Conservation (phyloP, 1,140 invertebrate species). For the Gryon sp. region DNA sequence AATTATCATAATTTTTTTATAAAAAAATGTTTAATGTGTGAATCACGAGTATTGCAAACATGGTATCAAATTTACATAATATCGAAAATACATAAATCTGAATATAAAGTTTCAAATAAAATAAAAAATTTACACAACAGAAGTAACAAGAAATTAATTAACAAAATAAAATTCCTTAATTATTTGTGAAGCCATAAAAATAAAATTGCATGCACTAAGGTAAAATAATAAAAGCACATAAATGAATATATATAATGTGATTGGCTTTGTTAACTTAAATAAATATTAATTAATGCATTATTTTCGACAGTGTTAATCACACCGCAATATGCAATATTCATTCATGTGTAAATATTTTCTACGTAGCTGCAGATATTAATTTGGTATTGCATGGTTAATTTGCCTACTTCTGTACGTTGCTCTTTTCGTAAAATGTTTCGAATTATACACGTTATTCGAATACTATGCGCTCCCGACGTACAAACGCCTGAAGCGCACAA, state of each 20-base stretch:
- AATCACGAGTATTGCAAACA: too few species aligned
- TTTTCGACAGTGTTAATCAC: constrained; percentile 51
- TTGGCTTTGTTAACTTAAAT: constrained; percentile 27
- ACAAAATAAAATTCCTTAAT: too few species aligned
- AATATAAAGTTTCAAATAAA: too few species aligned
- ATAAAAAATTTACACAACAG: too few species aligned
- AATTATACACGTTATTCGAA: constrained; percentile 57
- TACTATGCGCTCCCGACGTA: constrained; percentile 29
- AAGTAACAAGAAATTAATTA: too few species aligned
- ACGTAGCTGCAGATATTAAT: constrained; percentile 55
- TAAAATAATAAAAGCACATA: constrained; percentile 1
- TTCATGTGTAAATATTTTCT: constrained; percentile 57
- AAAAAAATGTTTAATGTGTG: too few species aligned
- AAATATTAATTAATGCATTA: constrained; percentile 57
- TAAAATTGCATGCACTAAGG: background rate
- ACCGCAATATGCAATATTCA: constrained; percentile 54
- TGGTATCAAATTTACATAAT: too few species aligned
- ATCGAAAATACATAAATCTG: too few species aligned
- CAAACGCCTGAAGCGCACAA: constrained; percentile 30
- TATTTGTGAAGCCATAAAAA: constrained; percentile 1
- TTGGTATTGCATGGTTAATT: constrained; percentile 57
- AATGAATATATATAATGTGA: constrained; percentile 14
- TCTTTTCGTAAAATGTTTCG: constrained; percentile 56
- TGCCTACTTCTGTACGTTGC: constrained; percentile 37
- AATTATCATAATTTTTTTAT: too few species aligned